phyloP scores from a whole-genome alignment of 1,140 invertebrate species.

The Bombus balteatus region DNA sequence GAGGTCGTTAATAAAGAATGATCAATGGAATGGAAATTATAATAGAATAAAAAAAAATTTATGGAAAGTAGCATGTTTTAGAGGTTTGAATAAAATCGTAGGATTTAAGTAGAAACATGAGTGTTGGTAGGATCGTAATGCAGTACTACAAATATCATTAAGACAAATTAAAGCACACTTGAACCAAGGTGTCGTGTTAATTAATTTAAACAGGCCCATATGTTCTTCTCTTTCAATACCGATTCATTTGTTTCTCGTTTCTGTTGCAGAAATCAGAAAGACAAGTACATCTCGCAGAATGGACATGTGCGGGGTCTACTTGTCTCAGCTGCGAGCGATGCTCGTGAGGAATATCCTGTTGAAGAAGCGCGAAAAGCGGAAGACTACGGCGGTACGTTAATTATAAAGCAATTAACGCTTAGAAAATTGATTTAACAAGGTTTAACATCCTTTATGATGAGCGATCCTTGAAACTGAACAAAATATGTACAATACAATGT shows the following conservation, averaged over 20 bases:
- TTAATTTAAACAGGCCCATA: not conserved
- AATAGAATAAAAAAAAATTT: not conserved
- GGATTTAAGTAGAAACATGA: not conserved
- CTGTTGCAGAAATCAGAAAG: constrained; percentile 75
- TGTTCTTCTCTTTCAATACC: no score
- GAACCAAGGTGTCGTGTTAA: not conserved
- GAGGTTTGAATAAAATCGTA: not conserved
- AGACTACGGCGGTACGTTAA: constrained; percentile 86
- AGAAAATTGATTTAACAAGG: not conserved
- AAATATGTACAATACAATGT: not conserved
- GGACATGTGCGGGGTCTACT: constrained; percentile 79
- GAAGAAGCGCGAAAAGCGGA: constrained; percentile 88
- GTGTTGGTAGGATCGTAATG: not conserved
- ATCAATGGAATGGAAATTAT: not conserved
- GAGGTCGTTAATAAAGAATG: not conserved
- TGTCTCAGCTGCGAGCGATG: constrained; percentile 87
- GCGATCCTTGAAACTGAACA: not conserved
- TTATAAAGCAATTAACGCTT: not conserved
- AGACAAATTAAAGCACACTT: not conserved
- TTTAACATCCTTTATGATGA: not conserved
- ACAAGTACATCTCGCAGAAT: constrained; percentile 72
- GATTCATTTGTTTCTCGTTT: not conserved
- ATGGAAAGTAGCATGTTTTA: not conserved
- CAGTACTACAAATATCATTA: not conserved
- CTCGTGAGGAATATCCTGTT: constrained; percentile 87